These are phyloP conservation scores for Trachelus tabidus DNA, from an alignment of 2,888 invertebrate species.

Conservation along the genomic window DNA sequence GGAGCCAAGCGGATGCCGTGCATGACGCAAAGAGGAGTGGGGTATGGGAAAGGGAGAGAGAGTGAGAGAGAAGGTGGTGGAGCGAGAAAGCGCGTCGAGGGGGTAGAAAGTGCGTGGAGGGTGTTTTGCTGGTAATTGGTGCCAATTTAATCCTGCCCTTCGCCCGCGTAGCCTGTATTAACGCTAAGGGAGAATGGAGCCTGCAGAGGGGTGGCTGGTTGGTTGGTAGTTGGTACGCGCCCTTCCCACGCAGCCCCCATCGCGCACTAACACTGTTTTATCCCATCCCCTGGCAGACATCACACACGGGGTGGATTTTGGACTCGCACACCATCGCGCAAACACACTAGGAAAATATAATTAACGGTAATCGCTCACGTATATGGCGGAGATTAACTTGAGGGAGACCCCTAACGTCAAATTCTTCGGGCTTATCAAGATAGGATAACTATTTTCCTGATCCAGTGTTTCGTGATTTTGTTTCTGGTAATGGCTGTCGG, in stretches of 20 bases:
- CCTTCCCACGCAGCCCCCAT: conserved; percentile 36
- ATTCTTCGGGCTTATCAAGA: conserved; percentile 52
- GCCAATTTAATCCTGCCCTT: conserved; percentile 75
- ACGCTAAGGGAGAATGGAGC: conserved; percentile 50
- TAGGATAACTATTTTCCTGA: conserved; percentile 43
- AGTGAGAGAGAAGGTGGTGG: conserved; percentile 12
- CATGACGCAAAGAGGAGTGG: conserved; percentile 19
- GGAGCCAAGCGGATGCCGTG: conserved; percentile 31
- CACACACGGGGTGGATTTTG: conserved; percentile 8
- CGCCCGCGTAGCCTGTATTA: conserved; percentile 62
- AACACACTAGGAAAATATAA: conserved; percentile 61
- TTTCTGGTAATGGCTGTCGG: background rate
- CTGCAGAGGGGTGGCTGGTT: conserved; percentile 25
- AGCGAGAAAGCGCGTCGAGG: conserved; percentile 42
- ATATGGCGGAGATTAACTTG: conserved; percentile 58
- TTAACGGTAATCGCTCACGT: conserved; percentile 65
- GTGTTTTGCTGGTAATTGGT: conserved; percentile 75
- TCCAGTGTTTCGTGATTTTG: conserved; percentile 32
- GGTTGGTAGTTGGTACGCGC: conserved; percentile 31
- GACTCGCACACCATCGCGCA: conserved; percentile 30
- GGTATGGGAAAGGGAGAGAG: conserved; percentile 14
- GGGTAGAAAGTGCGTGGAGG: conserved; percentile 61
- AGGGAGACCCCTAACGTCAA: conserved; percentile 37
- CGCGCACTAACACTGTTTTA: background rate
- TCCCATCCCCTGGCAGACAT: background rate